phyloP scores from a whole-genome alignment of 92 coral and sea anemone species.

The Porites rus region DNA sequence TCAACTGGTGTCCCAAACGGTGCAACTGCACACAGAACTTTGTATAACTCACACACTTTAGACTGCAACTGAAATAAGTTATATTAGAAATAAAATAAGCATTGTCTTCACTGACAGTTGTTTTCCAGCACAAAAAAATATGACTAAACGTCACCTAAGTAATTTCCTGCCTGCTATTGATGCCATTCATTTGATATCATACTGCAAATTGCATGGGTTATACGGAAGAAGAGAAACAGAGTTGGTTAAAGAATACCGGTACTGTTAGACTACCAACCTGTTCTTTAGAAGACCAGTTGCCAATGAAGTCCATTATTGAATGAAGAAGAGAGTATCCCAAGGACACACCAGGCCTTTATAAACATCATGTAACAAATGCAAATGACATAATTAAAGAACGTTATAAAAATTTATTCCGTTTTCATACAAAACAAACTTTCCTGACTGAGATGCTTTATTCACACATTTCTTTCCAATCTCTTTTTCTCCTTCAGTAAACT shows the following conservation, averaged over 20 bases:
- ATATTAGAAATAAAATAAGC: neutral
- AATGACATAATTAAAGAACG: neutral
- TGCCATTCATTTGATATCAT: no score
- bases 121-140: no score
- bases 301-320: constrained; percentile 84
- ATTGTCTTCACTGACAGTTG: no score
- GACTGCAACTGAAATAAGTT: constrained; percentile 52
- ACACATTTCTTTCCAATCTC: no score
- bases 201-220: no score
- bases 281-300: constrained; percentile 77
- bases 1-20: constrained; percentile 96
- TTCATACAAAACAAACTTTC: no score
- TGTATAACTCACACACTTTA: constrained; percentile 77
- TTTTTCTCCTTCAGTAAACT: no score
- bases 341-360: constrained; percentile 85
- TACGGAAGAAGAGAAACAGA: no score
- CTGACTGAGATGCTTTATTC: no score
- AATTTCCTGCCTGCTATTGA: neutral
- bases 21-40: constrained; percentile 75
- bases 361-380: neutral
- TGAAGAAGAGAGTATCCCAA: constrained; percentile 91
- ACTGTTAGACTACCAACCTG: constrained; percentile 38
- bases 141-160: no score
- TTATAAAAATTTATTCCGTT: no score
- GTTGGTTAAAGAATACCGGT: no score